phyloP scores from a whole-genome alignment of 2,797 vertebrate species.

The Helostoma temminkii region DNA sequence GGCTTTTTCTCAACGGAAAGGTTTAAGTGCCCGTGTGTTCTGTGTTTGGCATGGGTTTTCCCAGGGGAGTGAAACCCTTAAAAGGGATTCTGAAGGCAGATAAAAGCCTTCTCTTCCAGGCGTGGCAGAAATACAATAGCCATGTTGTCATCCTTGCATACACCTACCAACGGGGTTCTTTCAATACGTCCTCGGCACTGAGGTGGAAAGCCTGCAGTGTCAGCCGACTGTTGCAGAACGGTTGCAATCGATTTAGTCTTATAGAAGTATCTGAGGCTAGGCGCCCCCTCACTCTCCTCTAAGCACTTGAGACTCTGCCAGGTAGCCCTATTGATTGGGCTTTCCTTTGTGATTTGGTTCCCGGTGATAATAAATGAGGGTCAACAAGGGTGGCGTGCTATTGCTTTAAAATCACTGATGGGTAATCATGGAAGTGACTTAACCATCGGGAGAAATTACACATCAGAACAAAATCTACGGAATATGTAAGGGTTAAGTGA shows the following conservation, averaged over 20 bases:
- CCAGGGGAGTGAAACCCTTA: constrained; percentile 69
- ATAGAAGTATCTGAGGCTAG: constrained; percentile 61
- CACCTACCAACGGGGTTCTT: constrained; percentile 55
- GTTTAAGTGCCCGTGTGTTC: constrained; percentile 72
- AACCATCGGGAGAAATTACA: constrained; percentile 40
- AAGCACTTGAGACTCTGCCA: constrained; percentile 69
- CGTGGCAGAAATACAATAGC: constrained; percentile 80
- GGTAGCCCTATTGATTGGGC: constrained; percentile 73
- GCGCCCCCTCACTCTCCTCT: constrained; percentile 53
- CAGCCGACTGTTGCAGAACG: constrained; percentile 70
- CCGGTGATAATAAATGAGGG: constrained; percentile 72
- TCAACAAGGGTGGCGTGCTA: constrained; percentile 32
- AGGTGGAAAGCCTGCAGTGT: constrained; percentile 73
- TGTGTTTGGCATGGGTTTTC: constrained; percentile 61
- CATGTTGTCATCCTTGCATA: constrained; percentile 72
- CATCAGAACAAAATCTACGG: constrained; percentile 24
- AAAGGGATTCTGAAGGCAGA: constrained; percentile 75
- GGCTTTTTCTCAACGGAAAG: constrained; percentile 70
- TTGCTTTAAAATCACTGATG: constrained; percentile 59
- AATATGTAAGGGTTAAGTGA: constrained; percentile 14
- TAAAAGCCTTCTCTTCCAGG: constrained; percentile 71
- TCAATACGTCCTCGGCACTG: constrained; percentile 64
- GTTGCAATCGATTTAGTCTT: constrained; percentile 66
- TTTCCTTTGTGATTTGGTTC: constrained; percentile 75
- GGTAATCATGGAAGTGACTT: constrained; percentile 40